Evolutionary conservation across 2,888 invertebrate genomes (phyloP), one percentile per base, ranked within the genome.

Genomic region (Drosophila picticornis): DNA sequence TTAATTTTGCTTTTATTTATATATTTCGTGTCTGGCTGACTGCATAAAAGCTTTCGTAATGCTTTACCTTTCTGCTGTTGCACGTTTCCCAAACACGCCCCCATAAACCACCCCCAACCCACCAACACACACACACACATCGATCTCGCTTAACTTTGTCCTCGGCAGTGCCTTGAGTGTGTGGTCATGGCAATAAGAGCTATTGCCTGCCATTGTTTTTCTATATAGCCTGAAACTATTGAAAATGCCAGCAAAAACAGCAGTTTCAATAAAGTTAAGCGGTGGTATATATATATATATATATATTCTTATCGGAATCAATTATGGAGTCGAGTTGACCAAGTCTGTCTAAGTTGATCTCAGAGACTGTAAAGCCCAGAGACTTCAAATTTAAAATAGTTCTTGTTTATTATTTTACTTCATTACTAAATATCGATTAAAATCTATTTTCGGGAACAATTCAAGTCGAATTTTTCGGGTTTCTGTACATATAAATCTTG

Each of bases 1-100:
- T 87, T 86, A 83, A 86, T 82, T 83, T 69, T 63, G 71, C 46
- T 77, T 78, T 72, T 81, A 77, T 70, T 73, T 75, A 71, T 72
- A 52, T 57, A 61, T 64, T 53, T 71, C 65, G 63, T 46, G 62
- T 69, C 55, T 52, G 58, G 59, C 46, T 67, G 65, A 53, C 55
- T 76, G 69, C 55, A 75, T 80, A 67, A 77, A 67, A 73, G 81
- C 77, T 77, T 59, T 59, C 57, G 51, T 52, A 52, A 61, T 69
- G 68, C 67, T 16, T 67, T 55, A 57, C 43, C 68, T 57, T 66
- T 57, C n/a, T 46, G 40, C 57, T 51, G 34, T 27, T 56, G 38
- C 50, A 40, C 56, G 53, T 31, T 27, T 9, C 25, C n/a, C 22
- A 31, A 10, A 22, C n/a, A 10, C 25, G 6, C 1, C n/a, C 1